Evolutionary conservation across 2,797 vertebrate genomes (phyloP), one percentile per base, ranked within the genome.

Genomic region (Lepus oiostolus): DNA sequence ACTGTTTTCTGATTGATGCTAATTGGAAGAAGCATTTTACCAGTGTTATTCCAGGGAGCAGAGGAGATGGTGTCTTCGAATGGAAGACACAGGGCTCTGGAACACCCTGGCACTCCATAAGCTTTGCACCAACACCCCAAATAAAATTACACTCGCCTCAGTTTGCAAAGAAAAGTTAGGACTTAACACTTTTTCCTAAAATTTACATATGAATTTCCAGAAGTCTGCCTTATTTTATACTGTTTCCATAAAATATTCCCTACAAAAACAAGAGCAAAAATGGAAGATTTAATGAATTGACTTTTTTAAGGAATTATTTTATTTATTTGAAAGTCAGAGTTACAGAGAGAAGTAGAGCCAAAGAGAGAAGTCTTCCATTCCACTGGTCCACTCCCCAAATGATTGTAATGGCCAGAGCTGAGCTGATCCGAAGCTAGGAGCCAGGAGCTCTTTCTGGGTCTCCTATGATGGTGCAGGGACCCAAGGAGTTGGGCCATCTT

Each of bases 151-250:
- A 77, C 82, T 68, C n/a, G 54, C 63, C 81, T 83, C 83, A 65
- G 16, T 89, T 74, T 88, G 70, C 68, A 86, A 98, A 98, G 99
- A 97, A 98, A 97, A 98, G 98, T 98, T 98, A 97, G 98, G 98
- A 98, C 98, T 97, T 98, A 97, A 95, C 93, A 95, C 94, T 98
- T 90, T 97, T 96, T 95, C 98, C 97, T 98, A 98, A 98, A 98
- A 98, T 98, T 99, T 99, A 98, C 99, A 98, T 97, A 98, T 98
- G 98, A 98, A 98, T 99, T 99, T 99, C 98, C 98, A 99, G 99
- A 98, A 98, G 98, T 99, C 99, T 99, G 99, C 99, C 99, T 99
- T 99, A 99, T 99, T 99, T 99, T 99, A 98, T 99, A 99, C 98
- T 99, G 98, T 99, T 99, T 99, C 99, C 99, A 99, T 98, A 99